These are phyloP conservation scores for Hiodon alosoides DNA, from an alignment of 2,113 vertebrate species.

Conservation along the genomic window DNA sequence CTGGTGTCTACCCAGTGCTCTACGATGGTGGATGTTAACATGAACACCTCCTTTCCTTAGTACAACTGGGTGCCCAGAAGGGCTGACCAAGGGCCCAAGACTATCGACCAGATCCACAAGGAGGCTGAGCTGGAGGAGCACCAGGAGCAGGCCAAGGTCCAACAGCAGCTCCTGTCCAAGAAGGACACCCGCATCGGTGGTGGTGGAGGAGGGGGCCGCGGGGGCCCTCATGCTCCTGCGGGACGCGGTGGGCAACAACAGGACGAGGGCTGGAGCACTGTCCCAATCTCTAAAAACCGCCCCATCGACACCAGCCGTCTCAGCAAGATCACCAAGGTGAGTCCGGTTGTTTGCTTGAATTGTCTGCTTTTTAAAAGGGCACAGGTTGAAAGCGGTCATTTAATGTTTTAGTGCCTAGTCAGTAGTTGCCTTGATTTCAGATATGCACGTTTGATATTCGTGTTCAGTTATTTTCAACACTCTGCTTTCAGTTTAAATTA, in stretches of 20 bases:
- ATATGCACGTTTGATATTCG: too few relatives aligned
- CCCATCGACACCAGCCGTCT: constrained; percentile 85
- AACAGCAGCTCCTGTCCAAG: constrained; percentile 85
- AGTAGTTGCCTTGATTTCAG: too few relatives aligned
- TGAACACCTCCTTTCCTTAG: constrained; percentile 47
- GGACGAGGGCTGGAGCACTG: constrained; percentile 95
- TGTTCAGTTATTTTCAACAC: too few relatives aligned
- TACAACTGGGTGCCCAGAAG: constrained; percentile 88
- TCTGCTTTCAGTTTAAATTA: too few relatives aligned
- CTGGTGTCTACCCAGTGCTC: neutral
- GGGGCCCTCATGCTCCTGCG: constrained; percentile 40
- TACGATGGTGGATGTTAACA: too few relatives aligned
- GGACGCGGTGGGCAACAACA: constrained; percentile 66
- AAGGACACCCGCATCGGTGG: constrained; percentile 66
- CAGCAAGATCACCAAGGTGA: constrained; percentile 93
- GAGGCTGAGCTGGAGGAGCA: constrained; percentile 93
- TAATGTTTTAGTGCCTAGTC: neutral
- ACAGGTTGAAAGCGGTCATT: too few relatives aligned
- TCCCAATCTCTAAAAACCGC: constrained; percentile 91
- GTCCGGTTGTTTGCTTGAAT: too few relatives aligned
- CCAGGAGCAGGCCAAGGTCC: constrained; percentile 88
- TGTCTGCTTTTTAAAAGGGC: neutral
- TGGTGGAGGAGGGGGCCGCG: constrained; percentile 54
- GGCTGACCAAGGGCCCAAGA: constrained; percentile 93
- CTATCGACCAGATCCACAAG: constrained; percentile 97